phyloP scores from a whole-genome alignment of 1,140 invertebrate genomes.

The Phortica variegata region DNA sequence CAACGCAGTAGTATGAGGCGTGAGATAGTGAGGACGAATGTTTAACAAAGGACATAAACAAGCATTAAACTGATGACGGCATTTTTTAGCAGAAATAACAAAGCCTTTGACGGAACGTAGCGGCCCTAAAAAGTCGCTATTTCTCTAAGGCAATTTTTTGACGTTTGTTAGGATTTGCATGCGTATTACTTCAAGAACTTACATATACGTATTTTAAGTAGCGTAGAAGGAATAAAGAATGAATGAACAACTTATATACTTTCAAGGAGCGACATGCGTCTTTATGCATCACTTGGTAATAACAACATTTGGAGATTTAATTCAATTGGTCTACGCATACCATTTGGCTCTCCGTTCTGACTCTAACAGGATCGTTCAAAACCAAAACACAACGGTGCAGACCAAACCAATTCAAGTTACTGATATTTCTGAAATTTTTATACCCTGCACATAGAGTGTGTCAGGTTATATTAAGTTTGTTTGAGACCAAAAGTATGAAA shows the following conservation, averaged over 20 bases:
- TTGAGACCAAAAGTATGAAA: no score
- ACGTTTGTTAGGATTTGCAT: no score
- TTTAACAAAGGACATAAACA: conserved; percentile 43
- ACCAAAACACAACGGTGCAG: no score
- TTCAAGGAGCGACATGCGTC: conserved; percentile 19
- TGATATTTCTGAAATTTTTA: no score
- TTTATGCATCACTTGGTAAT: conserved; percentile 44
- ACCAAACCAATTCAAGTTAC: no score
- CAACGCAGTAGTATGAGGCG: conserved; percentile 13
- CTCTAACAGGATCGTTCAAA: background rate
- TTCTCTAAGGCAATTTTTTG: no score
- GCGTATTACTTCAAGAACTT: no score
- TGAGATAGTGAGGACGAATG: background rate
- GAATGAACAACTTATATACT: background rate
- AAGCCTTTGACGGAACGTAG: no score
- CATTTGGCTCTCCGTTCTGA: conserved; percentile 1
- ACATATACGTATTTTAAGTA: conserved; percentile 23
- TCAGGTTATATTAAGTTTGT: no score
- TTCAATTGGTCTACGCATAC: conserved; percentile 49
- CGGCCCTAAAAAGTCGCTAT: no score
- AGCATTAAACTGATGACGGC: conserved; percentile 43
- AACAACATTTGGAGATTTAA: conserved; percentile 54
- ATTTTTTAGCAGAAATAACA: conserved; percentile 30
- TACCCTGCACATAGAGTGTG: no score
- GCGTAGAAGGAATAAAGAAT: conserved; percentile 5